These are phyloP conservation scores for Ceyx margarethae DNA, from an alignment of 2,113 vertebrate species.

Conservation along the genomic window DNA sequence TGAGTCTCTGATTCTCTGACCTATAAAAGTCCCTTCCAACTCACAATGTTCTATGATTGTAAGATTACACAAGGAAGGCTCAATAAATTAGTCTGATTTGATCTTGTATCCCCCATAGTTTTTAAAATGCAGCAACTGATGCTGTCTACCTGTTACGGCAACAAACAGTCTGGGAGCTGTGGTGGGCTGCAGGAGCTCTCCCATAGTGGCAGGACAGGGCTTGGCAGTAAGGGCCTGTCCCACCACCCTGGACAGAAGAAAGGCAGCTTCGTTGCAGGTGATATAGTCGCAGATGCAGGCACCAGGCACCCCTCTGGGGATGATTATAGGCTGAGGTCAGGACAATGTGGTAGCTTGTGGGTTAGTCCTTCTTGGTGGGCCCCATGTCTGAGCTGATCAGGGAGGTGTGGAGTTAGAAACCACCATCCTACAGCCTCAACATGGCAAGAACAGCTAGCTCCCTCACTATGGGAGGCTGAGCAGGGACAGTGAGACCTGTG, in stretches of 20 bases:
- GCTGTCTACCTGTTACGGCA: fast-evolving
- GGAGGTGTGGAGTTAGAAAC: neutral
- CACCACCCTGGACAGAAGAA: neutral
- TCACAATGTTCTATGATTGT: too few species aligned
- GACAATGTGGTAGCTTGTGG: fast-evolving
- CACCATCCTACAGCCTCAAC: neutral
- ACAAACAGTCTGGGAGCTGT: fast-evolving
- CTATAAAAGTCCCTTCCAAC: too few species aligned
- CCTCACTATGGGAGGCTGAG: fast-evolving
- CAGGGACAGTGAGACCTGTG: too few species aligned
- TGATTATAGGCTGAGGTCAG: fast-evolving
- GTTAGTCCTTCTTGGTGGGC: fast-evolving
- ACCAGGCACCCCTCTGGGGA: neutral
- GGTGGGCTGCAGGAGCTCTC: too few species aligned
- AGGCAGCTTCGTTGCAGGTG: neutral
- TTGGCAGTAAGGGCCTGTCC: neutral
- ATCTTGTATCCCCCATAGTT: neutral
- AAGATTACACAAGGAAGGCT: neutral
- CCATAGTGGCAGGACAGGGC: fast-evolving
- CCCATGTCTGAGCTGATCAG: too few species aligned
- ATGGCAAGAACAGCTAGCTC: too few species aligned
- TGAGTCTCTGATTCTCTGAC: too few species aligned
- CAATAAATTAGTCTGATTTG: neutral
- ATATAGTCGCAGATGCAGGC: too few species aligned
- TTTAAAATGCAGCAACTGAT: neutral